These are phyloP conservation scores for Pedetes capensis DNA, from an alignment of 2,113 vertebrate species.

Conservation along the genomic window DNA sequence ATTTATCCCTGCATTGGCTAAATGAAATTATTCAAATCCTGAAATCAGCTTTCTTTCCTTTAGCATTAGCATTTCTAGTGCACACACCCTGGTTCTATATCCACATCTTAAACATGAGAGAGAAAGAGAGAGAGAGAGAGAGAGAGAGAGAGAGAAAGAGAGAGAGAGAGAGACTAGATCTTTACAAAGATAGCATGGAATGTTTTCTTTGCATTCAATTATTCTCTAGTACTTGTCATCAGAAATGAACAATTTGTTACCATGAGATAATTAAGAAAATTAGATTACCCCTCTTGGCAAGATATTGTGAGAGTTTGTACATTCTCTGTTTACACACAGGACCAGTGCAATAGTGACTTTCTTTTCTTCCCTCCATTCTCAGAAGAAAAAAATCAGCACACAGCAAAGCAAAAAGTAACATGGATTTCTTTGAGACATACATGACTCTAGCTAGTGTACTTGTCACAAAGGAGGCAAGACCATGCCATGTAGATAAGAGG, in stretches of 20 bases:
- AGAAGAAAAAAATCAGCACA: not conserved
- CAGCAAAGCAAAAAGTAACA: not conserved
- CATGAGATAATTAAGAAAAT: constrained; percentile 8
- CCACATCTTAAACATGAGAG: not conserved
- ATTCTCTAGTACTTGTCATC: not conserved
- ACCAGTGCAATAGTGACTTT: not conserved
- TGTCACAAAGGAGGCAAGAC: constrained; percentile 6
- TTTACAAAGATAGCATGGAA: not conserved
- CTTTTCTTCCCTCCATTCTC: not conserved
- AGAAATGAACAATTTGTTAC: not conserved
- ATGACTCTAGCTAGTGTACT: not conserved
- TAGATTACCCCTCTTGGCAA: not conserved
- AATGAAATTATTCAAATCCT: constrained; percentile 74
- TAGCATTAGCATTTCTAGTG: constrained; percentile 54
- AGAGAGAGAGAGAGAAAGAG: not conserved
- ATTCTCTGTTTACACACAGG: not conserved
- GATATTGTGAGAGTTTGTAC: not conserved
- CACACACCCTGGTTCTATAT: not conserved
- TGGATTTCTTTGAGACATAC: not conserved
- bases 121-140: no score
- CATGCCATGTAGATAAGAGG: not conserved
- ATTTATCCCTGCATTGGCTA: constrained; percentile 70
- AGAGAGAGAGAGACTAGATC: not conserved
- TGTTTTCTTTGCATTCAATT: not conserved
- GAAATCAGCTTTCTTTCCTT: constrained; percentile 51